phyloP scores from a whole-genome alignment of 2,888 invertebrate genomes.

The Diarsia dahlii region DNA sequence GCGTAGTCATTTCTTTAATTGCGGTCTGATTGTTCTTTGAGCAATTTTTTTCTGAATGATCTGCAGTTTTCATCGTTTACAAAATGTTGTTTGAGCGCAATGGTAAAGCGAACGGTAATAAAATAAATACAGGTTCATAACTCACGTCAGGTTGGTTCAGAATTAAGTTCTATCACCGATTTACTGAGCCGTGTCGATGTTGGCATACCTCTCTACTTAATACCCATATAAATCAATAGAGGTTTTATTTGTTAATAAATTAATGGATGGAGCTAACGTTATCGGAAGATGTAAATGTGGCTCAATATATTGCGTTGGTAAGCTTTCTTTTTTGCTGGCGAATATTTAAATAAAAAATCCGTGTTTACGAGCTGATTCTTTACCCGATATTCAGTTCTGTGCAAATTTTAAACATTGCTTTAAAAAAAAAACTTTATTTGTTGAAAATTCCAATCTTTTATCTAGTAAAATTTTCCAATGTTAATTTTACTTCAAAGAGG shows the following conservation, averaged over 20 bases:
- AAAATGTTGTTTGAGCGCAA: background rate
- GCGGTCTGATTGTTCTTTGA: slow-evolving; percentile 5
- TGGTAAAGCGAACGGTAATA: slow-evolving; percentile 16
- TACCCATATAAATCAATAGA: slow-evolving; percentile 29
- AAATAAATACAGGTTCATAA: slow-evolving; percentile 41
- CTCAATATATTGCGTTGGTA: slow-evolving; percentile 39
- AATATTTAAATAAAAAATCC: slow-evolving; percentile 17
- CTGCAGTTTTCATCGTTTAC: background rate
- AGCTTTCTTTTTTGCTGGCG: slow-evolving; percentile 12
- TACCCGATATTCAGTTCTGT: slow-evolving; percentile 5
- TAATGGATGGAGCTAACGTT: slow-evolving; percentile 47
- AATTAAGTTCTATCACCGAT: slow-evolving; percentile 46
- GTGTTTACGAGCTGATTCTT: slow-evolving; percentile 44
- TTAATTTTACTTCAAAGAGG: background rate
- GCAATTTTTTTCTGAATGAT: background rate
- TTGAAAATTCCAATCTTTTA: background rate
- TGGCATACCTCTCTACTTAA: slow-evolving; percentile 51
- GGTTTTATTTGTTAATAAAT: slow-evolving; percentile 59
- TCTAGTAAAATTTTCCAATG: background rate
- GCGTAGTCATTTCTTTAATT: slow-evolving; percentile 47
- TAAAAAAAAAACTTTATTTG: background rate
- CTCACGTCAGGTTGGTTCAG: slow-evolving; percentile 47
- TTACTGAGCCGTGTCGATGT: slow-evolving; percentile 39
- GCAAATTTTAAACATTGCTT: background rate
- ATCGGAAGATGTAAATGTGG: slow-evolving; percentile 42